phyloP scores from a whole-genome alignment of 1,140 invertebrate genomes.

The Drosophila pectinifera region DNA sequence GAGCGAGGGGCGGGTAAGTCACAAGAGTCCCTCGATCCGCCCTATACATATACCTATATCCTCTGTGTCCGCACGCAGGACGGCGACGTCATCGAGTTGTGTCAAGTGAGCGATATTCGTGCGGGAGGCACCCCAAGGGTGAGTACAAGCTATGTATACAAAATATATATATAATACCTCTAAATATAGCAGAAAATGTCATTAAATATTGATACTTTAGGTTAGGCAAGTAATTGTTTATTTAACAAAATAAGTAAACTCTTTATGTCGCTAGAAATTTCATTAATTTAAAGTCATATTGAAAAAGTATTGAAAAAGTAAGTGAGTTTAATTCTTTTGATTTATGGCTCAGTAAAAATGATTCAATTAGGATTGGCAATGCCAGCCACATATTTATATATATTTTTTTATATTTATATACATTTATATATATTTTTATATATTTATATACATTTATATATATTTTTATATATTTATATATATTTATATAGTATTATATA shows the following conservation, averaged over 20 bases:
- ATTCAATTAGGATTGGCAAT: background rate
- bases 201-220: no score
- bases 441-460: no score
- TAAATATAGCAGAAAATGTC: background rate
- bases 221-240: no score
- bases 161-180: background rate
- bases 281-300: no score
- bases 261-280: no score
- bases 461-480: no score
- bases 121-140: constrained; percentile 95
- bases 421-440: no score
- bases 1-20: constrained; percentile 95
- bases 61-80: constrained; percentile 88
- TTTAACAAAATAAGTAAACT: background rate
- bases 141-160: constrained; percentile 58
- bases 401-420: no score
- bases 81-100: constrained; percentile 97
- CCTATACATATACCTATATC: background rate
- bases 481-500: no score
- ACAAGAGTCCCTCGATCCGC: background rate
- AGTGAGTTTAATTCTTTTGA: background rate
- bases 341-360: background rate
- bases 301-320: background rate
- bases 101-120: constrained; percentile 98
- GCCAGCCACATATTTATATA: no score